These are phyloP conservation scores for Metridium senile DNA, from an alignment of 92 coral and sea anemone genomes.

Conservation along the genomic window DNA sequence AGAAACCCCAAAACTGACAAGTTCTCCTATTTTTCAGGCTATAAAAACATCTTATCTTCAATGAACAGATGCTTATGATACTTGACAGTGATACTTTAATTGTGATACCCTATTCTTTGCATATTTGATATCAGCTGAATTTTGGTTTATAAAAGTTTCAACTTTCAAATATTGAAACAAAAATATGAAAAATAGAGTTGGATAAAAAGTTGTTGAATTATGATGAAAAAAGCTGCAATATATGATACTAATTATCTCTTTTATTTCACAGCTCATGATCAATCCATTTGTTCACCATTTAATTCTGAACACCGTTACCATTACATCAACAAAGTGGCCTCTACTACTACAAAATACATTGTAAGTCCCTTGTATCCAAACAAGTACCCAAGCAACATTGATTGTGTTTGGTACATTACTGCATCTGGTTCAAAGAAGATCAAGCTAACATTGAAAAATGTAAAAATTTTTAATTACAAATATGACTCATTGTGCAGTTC, in stretches of 20 bases:
- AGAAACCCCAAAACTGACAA: too few relatives aligned
- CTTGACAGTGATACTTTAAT: too few relatives aligned
- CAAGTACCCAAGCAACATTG: conserved; percentile 31
- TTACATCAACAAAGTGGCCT: not conserved
- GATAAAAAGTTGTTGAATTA: too few relatives aligned
- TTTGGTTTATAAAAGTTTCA: too few relatives aligned
- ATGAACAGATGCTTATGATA: too few relatives aligned
- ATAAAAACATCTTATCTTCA: too few relatives aligned
- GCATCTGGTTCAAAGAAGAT: not conserved
- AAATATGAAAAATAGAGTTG: too few relatives aligned
- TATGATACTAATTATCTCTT: not conserved
- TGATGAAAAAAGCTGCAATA: too few relatives aligned
- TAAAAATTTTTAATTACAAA: not conserved
- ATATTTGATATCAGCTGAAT: too few relatives aligned
- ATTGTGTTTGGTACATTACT: conserved; percentile 31
- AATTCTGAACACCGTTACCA: conserved; percentile 9
- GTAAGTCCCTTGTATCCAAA: conserved; percentile 18
- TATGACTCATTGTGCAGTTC: not conserved
- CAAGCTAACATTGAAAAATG: not conserved
- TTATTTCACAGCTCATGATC: not conserved
- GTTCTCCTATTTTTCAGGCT: too few relatives aligned
- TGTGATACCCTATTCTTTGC: too few relatives aligned
- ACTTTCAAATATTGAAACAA: too few relatives aligned
- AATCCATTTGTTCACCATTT: conserved; percentile 11
- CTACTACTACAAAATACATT: conserved; percentile 7